Conservation (phyloP, 23 tunicate species). For the Ciona savignyi region DNA sequence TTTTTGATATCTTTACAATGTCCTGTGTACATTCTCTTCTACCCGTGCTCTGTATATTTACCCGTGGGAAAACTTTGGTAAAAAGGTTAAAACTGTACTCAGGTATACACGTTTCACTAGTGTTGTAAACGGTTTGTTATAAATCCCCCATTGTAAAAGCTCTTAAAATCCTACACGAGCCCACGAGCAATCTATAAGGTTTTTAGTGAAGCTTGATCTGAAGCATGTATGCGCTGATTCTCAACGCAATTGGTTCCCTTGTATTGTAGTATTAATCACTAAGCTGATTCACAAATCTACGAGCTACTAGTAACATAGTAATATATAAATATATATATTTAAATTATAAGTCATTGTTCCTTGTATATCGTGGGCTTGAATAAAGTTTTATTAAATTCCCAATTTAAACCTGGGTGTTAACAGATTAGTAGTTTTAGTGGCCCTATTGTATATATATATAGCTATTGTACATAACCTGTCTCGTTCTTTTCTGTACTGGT, state of each 20-base stretch:
- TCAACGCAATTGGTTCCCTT: neutral
- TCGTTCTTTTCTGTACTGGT: neutral
- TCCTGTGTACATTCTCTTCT: neutral
- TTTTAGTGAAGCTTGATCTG: neutral
- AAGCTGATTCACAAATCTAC: neutral
- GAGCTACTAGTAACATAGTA: neutral
- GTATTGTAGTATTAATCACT: neutral
- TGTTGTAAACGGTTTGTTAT: neutral
- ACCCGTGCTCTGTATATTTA: neutral
- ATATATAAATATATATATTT: no score
- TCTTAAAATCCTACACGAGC: no score
- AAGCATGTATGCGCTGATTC: neutral
- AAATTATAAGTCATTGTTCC: neutral
- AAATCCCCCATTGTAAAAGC: neutral
- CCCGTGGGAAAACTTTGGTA: neutral
- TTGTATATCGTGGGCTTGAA: no score
- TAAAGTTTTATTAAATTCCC: no score
- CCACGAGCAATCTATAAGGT: no score
- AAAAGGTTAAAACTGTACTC: constrained; percentile 1
- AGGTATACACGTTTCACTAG: neutral
- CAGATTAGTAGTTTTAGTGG: neutral
- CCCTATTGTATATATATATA: neutral
- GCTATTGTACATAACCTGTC: neutral
- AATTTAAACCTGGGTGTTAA: neutral
- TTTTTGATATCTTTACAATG: neutral